A percentile compares a stretch with the other conserved stretches of the same genome.
These are phyloP conservation scores for Lepus timidus DNA, from an alignment of 2,113 vertebrate species.

Conservation along the genomic window DNA sequence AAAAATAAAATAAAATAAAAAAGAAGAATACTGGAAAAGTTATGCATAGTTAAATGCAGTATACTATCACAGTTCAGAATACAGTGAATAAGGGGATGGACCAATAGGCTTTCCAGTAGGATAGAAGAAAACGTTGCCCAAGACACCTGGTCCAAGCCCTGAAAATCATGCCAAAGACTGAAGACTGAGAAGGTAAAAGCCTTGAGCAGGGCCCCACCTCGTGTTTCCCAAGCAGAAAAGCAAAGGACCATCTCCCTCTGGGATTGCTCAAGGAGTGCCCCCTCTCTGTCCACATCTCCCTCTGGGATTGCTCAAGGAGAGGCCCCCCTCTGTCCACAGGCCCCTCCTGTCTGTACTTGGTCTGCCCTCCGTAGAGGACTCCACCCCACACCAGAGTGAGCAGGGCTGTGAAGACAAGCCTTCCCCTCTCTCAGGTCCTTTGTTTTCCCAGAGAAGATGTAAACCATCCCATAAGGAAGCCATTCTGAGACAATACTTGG, in stretches of 20 bases:
- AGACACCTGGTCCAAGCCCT: not conserved
- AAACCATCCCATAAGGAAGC: not conserved
- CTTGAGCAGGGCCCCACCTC: fast-evolving
- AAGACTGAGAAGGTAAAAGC: not conserved
- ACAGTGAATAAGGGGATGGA: not conserved
- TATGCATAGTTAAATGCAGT: not conserved
- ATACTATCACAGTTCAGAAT: not conserved
- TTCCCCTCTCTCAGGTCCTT: not conserved
- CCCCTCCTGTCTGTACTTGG: not conserved
- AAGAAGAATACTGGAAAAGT: not conserved
- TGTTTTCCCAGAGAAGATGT: not conserved
- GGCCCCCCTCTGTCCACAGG: not conserved
- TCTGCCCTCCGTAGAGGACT: not conserved
- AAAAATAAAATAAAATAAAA: too few species aligned
- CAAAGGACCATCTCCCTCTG: too few species aligned
- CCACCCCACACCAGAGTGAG: not conserved
- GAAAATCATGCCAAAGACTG: not conserved
- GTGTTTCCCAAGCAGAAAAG: not conserved
- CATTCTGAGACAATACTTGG: not conserved
- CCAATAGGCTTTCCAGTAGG: not conserved
- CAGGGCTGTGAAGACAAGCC: not conserved
- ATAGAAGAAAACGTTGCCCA: not conserved
- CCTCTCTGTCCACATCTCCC: not conserved
- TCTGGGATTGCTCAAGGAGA: not conserved
- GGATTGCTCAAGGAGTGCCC: not conserved